These are phyloP conservation scores for Agapostemon virescens DNA, from an alignment of 2,888 invertebrate genomes.

Conservation along the genomic window DNA sequence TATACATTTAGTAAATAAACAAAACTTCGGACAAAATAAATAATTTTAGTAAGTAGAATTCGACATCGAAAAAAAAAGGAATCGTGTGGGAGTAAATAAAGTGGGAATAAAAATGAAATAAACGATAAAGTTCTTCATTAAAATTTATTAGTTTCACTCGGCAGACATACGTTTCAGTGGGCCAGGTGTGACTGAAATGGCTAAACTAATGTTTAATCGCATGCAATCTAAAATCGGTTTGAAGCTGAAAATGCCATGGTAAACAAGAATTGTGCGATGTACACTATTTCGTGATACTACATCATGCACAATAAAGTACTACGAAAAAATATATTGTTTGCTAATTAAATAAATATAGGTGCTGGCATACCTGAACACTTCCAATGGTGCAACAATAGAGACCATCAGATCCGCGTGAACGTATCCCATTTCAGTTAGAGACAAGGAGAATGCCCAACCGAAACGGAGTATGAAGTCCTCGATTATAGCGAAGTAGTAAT, in stretches of 20 bases:
- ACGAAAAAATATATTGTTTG: conserved; percentile 1
- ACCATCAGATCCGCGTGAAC: conserved; percentile 91
- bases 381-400: conserved; percentile 90
- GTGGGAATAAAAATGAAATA: conserved; percentile 29
- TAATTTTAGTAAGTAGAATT: not conserved
- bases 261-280: conserved; percentile 5
- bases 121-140: conserved; percentile 37
- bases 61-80: not conserved
- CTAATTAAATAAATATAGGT: conserved; percentile 16
- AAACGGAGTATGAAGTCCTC: conserved; percentile 97
- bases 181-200: conserved; percentile 30
- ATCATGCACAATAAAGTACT: not conserved
- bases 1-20: not conserved
- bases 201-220: conserved; percentile 33
- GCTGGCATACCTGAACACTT: conserved; percentile 89
- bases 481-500: conserved; percentile 98
- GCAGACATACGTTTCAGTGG: conserved; percentile 18
- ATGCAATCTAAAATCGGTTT: conserved; percentile 39
- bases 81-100: conserved; percentile 22
- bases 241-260: conserved; percentile 38
- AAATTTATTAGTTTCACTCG: conserved; percentile 50
- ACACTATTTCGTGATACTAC: conserved; percentile 18
- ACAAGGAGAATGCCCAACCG: conserved; percentile 95
- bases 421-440: conserved; percentile 90
- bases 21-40: not conserved